Evolutionary conservation across 2,113 vertebrate species (phyloP), one percentile per base, ranked within the genome.

Genomic region (Nestor notabilis): DNA sequence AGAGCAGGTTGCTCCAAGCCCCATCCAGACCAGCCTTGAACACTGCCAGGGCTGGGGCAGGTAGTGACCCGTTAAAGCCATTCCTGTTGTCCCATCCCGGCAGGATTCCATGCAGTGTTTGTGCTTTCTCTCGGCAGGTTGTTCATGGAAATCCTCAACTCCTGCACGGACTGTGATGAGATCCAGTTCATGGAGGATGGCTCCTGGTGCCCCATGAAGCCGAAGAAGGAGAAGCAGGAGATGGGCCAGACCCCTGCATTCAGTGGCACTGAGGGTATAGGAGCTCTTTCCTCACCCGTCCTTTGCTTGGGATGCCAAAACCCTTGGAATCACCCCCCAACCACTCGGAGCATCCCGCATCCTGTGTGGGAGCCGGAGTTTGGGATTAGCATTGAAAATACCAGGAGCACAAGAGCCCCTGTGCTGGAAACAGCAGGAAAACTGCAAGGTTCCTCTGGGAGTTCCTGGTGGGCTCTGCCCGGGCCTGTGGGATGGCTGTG

Each of bases 181-280:
- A 98, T 98, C 11, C 98, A 98, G 92, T 98, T 98, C 93, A 98
- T 97, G 98, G 98, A 98, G 81, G 98, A 98, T 2, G 98, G 98
- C 27, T 98, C 98, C 84, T 98, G 98, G 98, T 97, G 98, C 66
- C 98, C 98, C 35, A 98, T 98, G 98, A 98, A 96, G 90, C 98
- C 97, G 14, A 98, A 97, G 94, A 98, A 97, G 93, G 98, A 98
- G 94, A 97, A 97, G 44, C 98, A 94, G 95, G 98, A 98, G 87
- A 68, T 98, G 83, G 97, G 97, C 96, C 98, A 97, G 94, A 28
- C 98, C 0, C 50, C 97, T 27, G 86, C 96, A 5, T 98, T 98
- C 96, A 93, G 80, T 2, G 70, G 95, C 49, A 93, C 97, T 52
- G 98, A 98, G 72, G 97, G 98, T 98, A 94, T 3, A 83, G 29